phyloP scores from a whole-genome alignment of 2,888 invertebrate genomes.

The Drosophila mercatorum region DNA sequence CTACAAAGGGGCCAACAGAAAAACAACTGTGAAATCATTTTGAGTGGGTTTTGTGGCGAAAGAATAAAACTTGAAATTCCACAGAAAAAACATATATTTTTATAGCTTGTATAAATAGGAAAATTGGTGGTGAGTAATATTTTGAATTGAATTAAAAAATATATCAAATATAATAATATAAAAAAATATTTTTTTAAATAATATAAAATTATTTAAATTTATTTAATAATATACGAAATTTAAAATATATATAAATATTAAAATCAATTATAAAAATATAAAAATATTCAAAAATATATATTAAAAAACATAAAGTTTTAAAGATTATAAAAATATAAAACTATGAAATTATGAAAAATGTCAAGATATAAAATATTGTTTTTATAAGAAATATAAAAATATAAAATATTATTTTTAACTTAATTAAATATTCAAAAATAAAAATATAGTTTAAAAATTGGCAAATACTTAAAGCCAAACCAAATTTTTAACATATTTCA shows the following conservation, averaged over 20 bases:
- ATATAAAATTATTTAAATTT: neutral
- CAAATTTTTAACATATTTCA: too few relatives aligned
- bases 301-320: neutral
- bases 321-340: neutral
- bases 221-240: neutral
- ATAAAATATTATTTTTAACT: too few relatives aligned
- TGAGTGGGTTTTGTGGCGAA: constrained; percentile 7
- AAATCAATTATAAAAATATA: neutral
- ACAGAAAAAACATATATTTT: constrained; percentile 6
- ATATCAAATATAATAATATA: neutral
- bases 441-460: too few relatives aligned
- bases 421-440: neutral
- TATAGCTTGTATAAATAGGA: constrained; percentile 1
- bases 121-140: neutral
- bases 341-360: neutral
- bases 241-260: neutral
- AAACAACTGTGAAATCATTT: constrained; percentile 16
- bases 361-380: too few relatives aligned
- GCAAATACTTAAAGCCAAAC: too few relatives aligned
- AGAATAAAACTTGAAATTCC: neutral
- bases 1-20: constrained; percentile 1
- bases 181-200: neutral
- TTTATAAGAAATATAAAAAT: neutral
- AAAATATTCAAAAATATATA: neutral
- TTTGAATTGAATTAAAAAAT: neutral